These are phyloP conservation scores for Brassicogethes aeneus DNA, from an alignment of 2,888 invertebrate species.

Conservation along the genomic window DNA sequence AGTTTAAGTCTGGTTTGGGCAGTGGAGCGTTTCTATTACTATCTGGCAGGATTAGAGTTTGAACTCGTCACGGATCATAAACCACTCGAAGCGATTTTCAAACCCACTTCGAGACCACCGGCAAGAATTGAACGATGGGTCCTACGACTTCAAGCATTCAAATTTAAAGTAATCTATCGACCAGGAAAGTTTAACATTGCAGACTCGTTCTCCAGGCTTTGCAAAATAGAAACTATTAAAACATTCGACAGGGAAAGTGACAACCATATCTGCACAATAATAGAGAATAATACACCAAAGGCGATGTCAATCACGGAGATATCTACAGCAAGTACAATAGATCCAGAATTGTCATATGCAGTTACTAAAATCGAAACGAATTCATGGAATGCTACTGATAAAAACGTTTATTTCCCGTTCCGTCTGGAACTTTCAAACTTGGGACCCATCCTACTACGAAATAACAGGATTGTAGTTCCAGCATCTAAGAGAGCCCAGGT, in stretches of 20 bases:
- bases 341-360: conserved; percentile 1
- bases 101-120: conserved; percentile 18
- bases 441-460: conserved; percentile 15
- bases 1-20: too few species aligned
- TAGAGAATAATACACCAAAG: too few species aligned
- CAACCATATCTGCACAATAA: too few species aligned
- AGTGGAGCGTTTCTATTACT: too few species aligned
- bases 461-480: conserved; percentile 16
- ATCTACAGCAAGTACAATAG: conserved; percentile 9
- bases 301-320: too few species aligned
- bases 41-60: too few species aligned
- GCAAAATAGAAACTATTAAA: too few species aligned
- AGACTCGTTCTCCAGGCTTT: conserved; percentile 20
- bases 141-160: conserved; percentile 16
- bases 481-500: conserved; percentile 6
- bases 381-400: conserved; percentile 11
- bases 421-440: conserved; percentile 14
- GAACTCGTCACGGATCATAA: too few species aligned
- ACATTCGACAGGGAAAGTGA: conserved; percentile 13
- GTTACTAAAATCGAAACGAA: conserved; percentile 6
- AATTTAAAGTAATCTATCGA: too few species aligned
- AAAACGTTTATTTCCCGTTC: conserved; percentile 15
- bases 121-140: too few species aligned
- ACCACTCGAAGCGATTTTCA: conserved; percentile 31
- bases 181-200: conserved; percentile 21